These are phyloP conservation scores for Slavum lentiscoides DNA, from an alignment of 2,888 invertebrate genomes.

Conservation along the genomic window DNA sequence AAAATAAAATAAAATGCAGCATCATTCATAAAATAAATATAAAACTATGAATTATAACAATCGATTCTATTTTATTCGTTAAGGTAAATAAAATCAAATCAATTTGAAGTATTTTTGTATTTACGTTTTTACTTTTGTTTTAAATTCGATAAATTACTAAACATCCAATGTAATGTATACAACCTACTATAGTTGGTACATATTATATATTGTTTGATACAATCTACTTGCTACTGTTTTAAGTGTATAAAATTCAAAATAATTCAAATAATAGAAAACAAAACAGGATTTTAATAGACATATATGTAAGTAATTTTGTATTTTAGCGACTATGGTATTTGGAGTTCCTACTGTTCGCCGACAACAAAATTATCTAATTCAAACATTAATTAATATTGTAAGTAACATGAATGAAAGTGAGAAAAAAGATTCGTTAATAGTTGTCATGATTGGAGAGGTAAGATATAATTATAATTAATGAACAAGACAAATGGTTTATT, in stretches of 20 bases:
- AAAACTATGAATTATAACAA: not conserved
- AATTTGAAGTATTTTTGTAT: not conserved
- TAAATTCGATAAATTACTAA: too few species aligned
- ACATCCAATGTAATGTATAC: too few species aligned
- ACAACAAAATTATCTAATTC: constrained; percentile 82
- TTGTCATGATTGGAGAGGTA: constrained; percentile 85
- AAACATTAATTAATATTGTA: constrained; percentile 82
- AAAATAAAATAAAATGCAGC: not conserved
- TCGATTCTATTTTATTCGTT: not conserved
- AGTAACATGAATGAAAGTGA: constrained; percentile 75
- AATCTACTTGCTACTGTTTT: too few species aligned
- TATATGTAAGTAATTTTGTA: not conserved
- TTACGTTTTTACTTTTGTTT: too few species aligned
- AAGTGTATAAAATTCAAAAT: not conserved
- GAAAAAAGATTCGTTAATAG: constrained; percentile 77
- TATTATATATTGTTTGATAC: too few species aligned
- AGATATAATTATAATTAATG: constrained; percentile 54
- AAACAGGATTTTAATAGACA: not conserved
- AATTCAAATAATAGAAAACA: not conserved
- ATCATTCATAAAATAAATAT: not conserved
- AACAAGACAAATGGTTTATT: not conserved
- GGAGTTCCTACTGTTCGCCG: constrained; percentile 89
- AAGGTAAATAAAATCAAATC: not conserved
- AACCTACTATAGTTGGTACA: too few species aligned
- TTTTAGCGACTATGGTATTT: constrained; percentile 75